Evolutionary conservation across 2,113 vertebrate genomes (phyloP).

Genomic region (Camelus dromedarius): DNA sequence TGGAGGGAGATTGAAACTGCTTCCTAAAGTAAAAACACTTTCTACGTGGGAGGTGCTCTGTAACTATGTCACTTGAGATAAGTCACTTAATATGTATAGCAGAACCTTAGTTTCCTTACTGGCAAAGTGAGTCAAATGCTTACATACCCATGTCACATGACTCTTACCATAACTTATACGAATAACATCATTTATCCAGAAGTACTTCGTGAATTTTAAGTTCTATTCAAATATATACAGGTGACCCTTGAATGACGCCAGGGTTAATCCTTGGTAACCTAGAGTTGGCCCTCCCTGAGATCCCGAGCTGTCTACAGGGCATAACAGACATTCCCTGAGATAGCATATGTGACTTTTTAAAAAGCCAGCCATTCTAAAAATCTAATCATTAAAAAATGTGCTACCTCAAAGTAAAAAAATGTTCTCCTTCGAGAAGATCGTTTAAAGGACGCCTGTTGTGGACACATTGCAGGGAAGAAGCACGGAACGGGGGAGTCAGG

Average conservation of each 20-base stretch:
- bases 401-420: not conserved
- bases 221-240: not conserved
- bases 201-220: not conserved
- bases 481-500: not conserved
- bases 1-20: not conserved
- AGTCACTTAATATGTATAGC: not conserved
- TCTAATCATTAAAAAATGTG: not conserved
- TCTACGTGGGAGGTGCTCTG: not conserved
- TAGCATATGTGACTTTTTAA: conserved; percentile 15
- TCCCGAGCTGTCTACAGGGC: not conserved
- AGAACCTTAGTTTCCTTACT: not conserved
- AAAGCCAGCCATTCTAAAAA: conserved; percentile 28
- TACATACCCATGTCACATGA: not conserved
- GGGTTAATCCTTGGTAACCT: not conserved
- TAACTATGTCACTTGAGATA: not conserved
- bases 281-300: accelerated
- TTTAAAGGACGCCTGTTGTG: not conserved
- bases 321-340: not conserved
- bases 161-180: not conserved
- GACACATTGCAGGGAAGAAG: not conserved
- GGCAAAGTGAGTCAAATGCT: not conserved
- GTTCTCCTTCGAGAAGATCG: not conserved
- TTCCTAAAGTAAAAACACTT: conserved; percentile 10
- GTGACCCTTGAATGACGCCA: not conserved
- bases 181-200: not conserved